Evolutionary conservation across 2,888 invertebrate genomes (phyloP), one percentile per base, ranked within the genome.

Genomic region (Sceliomorpha sp.): DNA sequence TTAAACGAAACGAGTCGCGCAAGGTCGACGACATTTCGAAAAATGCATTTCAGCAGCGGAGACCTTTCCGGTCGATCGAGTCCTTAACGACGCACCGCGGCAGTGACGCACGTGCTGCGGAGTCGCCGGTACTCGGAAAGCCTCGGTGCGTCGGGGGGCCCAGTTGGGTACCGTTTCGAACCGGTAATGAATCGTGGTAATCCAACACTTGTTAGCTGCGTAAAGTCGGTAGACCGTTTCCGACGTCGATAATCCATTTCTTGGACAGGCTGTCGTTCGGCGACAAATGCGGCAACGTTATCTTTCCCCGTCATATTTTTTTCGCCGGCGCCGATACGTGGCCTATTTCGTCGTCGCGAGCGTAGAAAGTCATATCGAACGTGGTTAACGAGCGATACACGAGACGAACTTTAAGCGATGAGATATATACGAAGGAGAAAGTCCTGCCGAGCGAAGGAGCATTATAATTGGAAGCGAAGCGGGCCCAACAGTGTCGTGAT

Each of bases 141-240:
- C 27, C 3, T 20, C 20, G 20, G 20, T 20, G 20, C 20, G 5
- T 20, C 20, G 20, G 47, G 9, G 14, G 29, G 17, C 62, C 55
- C 60, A 56, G 9, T 59, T 66, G 47, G 48, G 62, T 26, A 70
- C 62, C 72, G 58, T n/a, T 26, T 53, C 69, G 69, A 71, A 64
- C 67, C 50, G 29, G 24, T 42, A 45, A 48, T 55, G 53, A 53
- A 48, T 72, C 69, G 64, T 44, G 56, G 66, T 71, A 72, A 72
- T 70, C 51, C 70, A 60, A 63, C 67, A 70, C 70, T 67, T 70
- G 71, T 68, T 71, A 66, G 68, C 55, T 45, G 39, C n/a, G 47
- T 47, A 29, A 47, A 24, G 32, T 32, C 47, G 32, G 32, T 31
- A 32, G 47, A 31, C 37, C 17, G 45, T 45, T 62, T 62, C 45